Percentiles rank a stretch among this genome's conserved stretches.
phyloP scores from a whole-genome alignment of 2,113 vertebrate species.

The Galemys pyrenaicus region DNA sequence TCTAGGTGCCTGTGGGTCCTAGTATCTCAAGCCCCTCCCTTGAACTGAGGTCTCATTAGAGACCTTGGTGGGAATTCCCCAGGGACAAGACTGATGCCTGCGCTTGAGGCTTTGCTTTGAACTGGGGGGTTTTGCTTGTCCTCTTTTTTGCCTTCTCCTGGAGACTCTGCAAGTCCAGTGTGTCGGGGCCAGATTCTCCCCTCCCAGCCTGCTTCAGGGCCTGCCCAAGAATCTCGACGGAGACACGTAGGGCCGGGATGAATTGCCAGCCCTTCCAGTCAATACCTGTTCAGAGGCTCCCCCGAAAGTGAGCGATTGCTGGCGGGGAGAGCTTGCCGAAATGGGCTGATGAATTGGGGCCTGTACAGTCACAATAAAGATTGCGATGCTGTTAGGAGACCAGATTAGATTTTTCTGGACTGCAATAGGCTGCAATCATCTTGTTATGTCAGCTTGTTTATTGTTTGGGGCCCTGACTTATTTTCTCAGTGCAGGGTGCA shows the following conservation, averaged over 20 bases:
- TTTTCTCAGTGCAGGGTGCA: slow-evolving; percentile 67
- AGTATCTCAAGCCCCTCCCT: accelerated
- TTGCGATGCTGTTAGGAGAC: background rate
- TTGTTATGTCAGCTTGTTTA: slow-evolving; percentile 69
- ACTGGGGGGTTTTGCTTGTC: background rate
- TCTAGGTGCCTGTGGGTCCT: background rate
- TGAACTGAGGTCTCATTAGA: too few relatives aligned
- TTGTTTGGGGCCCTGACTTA: slow-evolving; percentile 64
- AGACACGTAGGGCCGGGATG: slow-evolving; percentile 51
- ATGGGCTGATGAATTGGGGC: slow-evolving; percentile 69
- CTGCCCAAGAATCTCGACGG: slow-evolving; percentile 24
- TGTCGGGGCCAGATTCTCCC: background rate
- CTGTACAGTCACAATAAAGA: slow-evolving; percentile 48
- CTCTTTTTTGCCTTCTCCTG: background rate
- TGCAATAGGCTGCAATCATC: slow-evolving; percentile 65
- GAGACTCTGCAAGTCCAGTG: background rate
- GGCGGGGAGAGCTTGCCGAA: slow-evolving; percentile 28
- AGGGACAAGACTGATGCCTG: background rate
- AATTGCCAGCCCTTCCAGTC: slow-evolving; percentile 37
- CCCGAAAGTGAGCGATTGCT: slow-evolving; percentile 63
- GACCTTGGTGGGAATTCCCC: background rate
- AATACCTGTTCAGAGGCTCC: slow-evolving; percentile 57
- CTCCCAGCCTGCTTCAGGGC: background rate
- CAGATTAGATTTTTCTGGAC: slow-evolving; percentile 71
- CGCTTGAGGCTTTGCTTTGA: background rate